Evolutionary conservation across 1,140 invertebrate genomes (phyloP), one percentile per base, ranked within the genome.

Genomic region (Procambarus clarkii): DNA sequence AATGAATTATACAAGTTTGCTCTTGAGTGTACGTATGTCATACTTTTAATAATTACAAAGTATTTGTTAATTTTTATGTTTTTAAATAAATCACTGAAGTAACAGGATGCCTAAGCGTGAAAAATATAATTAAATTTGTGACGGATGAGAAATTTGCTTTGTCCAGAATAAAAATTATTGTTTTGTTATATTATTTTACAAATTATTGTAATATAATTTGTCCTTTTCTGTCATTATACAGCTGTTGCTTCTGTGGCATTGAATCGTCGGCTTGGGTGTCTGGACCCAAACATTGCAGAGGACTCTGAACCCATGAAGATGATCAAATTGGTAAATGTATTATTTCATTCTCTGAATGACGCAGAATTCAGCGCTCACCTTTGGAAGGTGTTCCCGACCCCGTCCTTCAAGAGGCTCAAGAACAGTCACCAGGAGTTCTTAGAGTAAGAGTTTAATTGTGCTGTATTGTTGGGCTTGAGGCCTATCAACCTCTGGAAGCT

Each of bases 1-100:
- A 60, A 45, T 45, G 86, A 87, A 64, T 50, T 87, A 15, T 87
- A 87, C 76, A 87, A 87, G 74, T 87, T 74, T 74, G 77, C 86
- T 60, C 77, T 87, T 18, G 86, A 87, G 46, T 87, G 86, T 87
- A 45, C 34, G 86, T 87, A 45, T 34, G 34, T 34, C 34, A 34
- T 34, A 34, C 34, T 34, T 34, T 34, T 34, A 34, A 34, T 34
- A 34, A 34, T 34, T 34, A 34, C 34, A 34, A 34, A 34, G 34
- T 1, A 34, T 34, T 34, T 34, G 34, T 34, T 34, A 34, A 34
- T 34, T 34, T 34, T 34, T 34, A 34, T 34, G 34, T 34, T 34
- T 34, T 34, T 1, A 34, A 34, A 34, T 34, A 34, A 34, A 34
- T 34, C 34, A 34, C 34, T 34, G 34, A 34, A 34, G 34, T 34